Conservation (phyloP, 2,797 vertebrate genomes). For the Acanthornis magna region DNA sequence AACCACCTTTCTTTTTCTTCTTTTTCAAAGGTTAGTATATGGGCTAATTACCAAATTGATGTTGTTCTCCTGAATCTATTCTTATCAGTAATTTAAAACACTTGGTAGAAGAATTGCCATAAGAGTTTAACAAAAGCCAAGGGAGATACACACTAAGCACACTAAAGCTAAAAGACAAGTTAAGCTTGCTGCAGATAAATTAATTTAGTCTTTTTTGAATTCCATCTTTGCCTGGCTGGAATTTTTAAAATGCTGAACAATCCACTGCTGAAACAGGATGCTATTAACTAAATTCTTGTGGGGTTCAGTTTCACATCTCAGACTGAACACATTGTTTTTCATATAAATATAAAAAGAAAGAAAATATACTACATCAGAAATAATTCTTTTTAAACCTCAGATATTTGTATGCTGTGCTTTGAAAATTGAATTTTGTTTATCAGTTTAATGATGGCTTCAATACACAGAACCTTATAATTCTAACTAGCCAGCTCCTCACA, state of each 20-base stretch:
- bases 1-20: too few relatives aligned
- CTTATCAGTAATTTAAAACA: background rate
- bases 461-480: background rate
- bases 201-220: background rate
- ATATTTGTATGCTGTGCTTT: background rate
- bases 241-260: background rate
- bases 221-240: background rate
- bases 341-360: background rate
- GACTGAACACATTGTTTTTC: accelerated
- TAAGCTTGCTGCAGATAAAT: background rate
- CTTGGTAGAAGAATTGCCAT: background rate
- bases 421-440: background rate
- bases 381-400: background rate
- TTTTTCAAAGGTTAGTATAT: background rate
- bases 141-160: background rate
- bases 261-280: background rate
- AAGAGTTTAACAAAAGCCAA: background rate
- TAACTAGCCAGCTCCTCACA: background rate
- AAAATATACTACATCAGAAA: background rate
- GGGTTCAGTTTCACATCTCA: background rate
- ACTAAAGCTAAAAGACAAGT: background rate
- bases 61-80: background rate
- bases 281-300: background rate
- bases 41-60: background rate
- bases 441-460: background rate